Base-by-base conservation (phyloP, 2,888 invertebrate genomes). In the Eupithecia centaureata region DNA sequence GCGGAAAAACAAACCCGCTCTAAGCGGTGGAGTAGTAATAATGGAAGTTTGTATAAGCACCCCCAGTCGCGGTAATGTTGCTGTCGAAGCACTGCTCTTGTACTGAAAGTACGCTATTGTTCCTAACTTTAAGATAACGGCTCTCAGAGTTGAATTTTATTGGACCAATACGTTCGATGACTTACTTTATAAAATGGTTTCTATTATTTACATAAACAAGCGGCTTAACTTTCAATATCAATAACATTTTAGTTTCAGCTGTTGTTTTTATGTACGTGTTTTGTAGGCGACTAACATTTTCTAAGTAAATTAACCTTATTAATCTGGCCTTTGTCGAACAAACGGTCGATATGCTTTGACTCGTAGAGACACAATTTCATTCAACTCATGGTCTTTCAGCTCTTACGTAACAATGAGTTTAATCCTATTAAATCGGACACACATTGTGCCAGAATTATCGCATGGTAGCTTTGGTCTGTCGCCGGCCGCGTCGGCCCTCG, bases 401-500 rank as follows among this genome's bases (percentile, higher is more conserved):
- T 88, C 85, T 87, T 88, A 89, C 89, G 88, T 89, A 88, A 90
- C 91, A 91, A 90, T 88, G 89, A 90, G 86, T 89, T 91, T 91
- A 92, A 92, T 91, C 92, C 91, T 89, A 88, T 92, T 92, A 92
- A 88, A 91, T 86, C 88, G 88, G 87, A 88, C 88, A 90, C 91
- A 90, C 89, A 91, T 90, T 91, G 90, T 88, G 86, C 86, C 87
- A 86, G 87, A 89, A 90, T 87, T 89, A 89, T 91, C 89, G 85
- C 88, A 85, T 83, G 90, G 90, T 89, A 86, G 89, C 89, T 90
- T 90, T 86, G 90, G 90, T 90, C 90, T 91, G 92, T 91, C 91
- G 89, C 89, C 88, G 88, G 86, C 86, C 86, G 84, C 88, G 85
- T 86, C 86, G 85, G 82, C 83, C 82, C 84, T 80, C 78, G 80